Percentiles rank a stretch among this genome's conserved stretches.
phyloP scores from a whole-genome alignment of 2,888 invertebrate species.

The Ariolimax columbianus region DNA sequence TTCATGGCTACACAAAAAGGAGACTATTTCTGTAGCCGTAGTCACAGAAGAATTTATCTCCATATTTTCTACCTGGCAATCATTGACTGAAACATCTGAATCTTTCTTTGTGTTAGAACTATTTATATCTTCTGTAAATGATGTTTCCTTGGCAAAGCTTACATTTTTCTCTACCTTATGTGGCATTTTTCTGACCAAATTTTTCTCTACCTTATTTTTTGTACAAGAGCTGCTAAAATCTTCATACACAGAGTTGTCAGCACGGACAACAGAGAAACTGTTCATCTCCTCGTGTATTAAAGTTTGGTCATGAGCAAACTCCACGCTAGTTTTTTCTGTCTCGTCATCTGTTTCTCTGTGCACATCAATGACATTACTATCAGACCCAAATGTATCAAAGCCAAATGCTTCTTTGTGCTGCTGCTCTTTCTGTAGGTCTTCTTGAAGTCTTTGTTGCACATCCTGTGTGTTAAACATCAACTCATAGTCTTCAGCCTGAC shows the following conservation, averaged over 20 bases:
- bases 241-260: no score
- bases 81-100: background rate
- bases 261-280: no score
- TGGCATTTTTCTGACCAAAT: background rate
- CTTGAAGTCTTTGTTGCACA: constrained; percentile 59
- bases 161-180: background rate
- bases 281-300: background rate
- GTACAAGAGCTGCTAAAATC: no score
- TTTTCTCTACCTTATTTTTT: background rate
- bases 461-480: constrained; percentile 71
- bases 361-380: background rate
- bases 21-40: no score
- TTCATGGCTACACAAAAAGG: no score
- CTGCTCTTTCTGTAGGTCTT: constrained; percentile 47
- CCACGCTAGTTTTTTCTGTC: background rate
- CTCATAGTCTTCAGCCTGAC: constrained; percentile 71
- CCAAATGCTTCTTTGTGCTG: constrained; percentile 15
- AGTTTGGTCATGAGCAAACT: background rate
- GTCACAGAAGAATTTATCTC: background rate
- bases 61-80: background rate
- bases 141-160: background rate
- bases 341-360: background rate
- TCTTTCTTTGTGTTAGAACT: background rate
- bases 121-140: background rate
- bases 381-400: constrained; percentile 7